A percentile compares a stretch with the other conserved stretches of the same genome.
phyloP scores from a whole-genome alignment of 1,140 invertebrate species.

The Solenopsis invicta region DNA sequence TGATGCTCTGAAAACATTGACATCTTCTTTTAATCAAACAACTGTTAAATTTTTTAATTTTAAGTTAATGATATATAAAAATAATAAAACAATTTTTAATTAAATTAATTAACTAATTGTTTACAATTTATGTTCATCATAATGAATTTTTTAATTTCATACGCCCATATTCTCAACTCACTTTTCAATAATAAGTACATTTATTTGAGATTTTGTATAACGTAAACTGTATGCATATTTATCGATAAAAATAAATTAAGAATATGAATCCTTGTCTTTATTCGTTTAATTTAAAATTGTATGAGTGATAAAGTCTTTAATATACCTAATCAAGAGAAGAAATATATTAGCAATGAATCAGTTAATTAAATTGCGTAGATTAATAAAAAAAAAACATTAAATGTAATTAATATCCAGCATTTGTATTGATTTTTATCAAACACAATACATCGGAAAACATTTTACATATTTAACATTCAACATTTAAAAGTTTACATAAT shows the following conservation, averaged over 20 bases:
- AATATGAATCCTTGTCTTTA: too few species aligned
- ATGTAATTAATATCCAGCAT: neutral
- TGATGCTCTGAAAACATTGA: neutral
- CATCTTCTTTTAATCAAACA: neutral
- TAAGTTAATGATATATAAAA: neutral
- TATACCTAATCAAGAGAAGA: neutral
- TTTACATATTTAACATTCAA: too few species aligned
- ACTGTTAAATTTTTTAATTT: neutral
- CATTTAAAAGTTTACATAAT: neutral
- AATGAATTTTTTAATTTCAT: neutral
- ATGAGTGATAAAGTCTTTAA: neutral
- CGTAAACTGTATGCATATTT: too few species aligned
- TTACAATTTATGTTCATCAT: neutral
- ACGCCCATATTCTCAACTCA: neutral
- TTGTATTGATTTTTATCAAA: neutral
- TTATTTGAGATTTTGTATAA: neutral
- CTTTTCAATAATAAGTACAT: neutral
- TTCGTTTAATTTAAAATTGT: neutral
- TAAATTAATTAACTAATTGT: neutral
- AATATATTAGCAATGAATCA: neutral
- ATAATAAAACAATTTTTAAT: neutral
- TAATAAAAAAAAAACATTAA: neutral
- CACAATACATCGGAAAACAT: neutral
- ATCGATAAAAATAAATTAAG: too few species aligned
- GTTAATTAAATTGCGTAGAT: neutral